Evolutionary conservation across 30 jellyfish, hydroid and myxozoan genomes (phyloP).

Genomic region (Turritopsis dohrnii): DNA sequence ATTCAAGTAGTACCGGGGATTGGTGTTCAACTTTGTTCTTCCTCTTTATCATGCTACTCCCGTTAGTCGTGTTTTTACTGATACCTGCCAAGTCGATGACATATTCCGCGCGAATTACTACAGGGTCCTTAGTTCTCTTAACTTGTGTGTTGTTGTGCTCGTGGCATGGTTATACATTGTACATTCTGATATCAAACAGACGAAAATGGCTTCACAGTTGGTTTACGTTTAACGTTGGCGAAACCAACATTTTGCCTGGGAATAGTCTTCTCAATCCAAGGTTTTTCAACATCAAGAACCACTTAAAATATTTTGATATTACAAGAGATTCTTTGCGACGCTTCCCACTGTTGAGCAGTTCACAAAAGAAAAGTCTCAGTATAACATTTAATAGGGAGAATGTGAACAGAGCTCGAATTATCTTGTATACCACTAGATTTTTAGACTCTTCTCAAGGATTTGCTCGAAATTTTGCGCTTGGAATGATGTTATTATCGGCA

Average conservation of each 20-base stretch:
- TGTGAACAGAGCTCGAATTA: constrained; percentile 66
- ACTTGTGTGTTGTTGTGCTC: neutral
- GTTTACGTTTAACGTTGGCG: constrained; percentile 56
- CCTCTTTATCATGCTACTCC: neutral
- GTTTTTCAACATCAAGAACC: constrained; percentile 56
- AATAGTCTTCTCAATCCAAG: constrained; percentile 38
- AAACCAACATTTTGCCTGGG: constrained; percentile 34
- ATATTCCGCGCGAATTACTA: neutral
- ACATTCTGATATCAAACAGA: constrained; percentile 30
- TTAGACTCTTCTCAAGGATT: neutral
- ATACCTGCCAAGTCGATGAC: neutral
- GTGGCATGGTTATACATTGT: constrained; percentile 62
- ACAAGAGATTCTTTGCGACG: constrained; percentile 55
- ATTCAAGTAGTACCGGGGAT: neutral
- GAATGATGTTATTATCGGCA: neutral
- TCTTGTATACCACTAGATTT: constrained; percentile 42
- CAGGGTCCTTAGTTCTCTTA: neutral
- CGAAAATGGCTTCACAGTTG: constrained; percentile 60
- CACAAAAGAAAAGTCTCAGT: constrained; percentile 28
- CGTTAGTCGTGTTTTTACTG: neutral
- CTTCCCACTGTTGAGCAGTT: constrained; percentile 46
- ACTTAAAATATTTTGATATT: constrained; percentile 65
- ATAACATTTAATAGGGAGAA: constrained; percentile 30
- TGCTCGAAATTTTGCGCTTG: neutral
- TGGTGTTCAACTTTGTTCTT: neutral